These are phyloP conservation scores for Drosophila nasuta DNA, from an alignment of 1,140 invertebrate species.

Conservation along the genomic window DNA sequence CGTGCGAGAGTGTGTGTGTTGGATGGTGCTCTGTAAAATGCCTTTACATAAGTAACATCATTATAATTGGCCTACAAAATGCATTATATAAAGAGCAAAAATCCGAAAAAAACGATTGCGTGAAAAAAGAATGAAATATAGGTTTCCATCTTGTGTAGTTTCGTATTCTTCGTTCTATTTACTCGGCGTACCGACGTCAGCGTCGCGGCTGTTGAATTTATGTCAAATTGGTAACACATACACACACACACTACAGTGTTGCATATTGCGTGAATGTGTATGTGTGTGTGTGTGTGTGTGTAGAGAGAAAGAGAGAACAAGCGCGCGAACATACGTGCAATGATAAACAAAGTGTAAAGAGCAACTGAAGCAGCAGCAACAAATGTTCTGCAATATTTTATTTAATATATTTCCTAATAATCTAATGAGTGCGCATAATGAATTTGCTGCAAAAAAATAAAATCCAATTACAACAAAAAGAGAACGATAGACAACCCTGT, in stretches of 20 bases:
- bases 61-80: slow-evolving; percentile 18
- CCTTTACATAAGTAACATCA: slow-evolving; percentile 76
- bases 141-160: slow-evolving; percentile 68
- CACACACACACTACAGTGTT: slow-evolving; percentile 42
- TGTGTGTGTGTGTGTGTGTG: slow-evolving; percentile 31
- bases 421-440: slow-evolving; percentile 6
- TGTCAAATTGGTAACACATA: slow-evolving; percentile 82
- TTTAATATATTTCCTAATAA: slow-evolving; percentile 10
- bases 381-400: slow-evolving; percentile 33
- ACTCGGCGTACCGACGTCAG: slow-evolving; percentile 72
- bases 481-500: slow-evolving; percentile 36
- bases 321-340: slow-evolving; percentile 59
- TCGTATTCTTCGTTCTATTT: slow-evolving; percentile 72
- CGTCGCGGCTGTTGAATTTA: slow-evolving; percentile 82
- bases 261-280: slow-evolving; percentile 51
- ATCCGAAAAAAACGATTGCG: slow-evolving; percentile 26
- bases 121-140: slow-evolving; percentile 50
- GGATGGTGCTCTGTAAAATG: slow-evolving; percentile 66
- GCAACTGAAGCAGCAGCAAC: slow-evolving; percentile 36
- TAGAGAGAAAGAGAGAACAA: slow-evolving; percentile 41
- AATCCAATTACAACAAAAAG: background rate
- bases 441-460: slow-evolving; percentile 6
- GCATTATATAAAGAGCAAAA: slow-evolving; percentile 63
- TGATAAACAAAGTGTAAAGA: slow-evolving; percentile 75
- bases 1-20: slow-evolving; percentile 26